Conservation (phyloP, 30 jellyfish, hydroid and myxozoan genomes). For the Cassiopea xamachana region DNA sequence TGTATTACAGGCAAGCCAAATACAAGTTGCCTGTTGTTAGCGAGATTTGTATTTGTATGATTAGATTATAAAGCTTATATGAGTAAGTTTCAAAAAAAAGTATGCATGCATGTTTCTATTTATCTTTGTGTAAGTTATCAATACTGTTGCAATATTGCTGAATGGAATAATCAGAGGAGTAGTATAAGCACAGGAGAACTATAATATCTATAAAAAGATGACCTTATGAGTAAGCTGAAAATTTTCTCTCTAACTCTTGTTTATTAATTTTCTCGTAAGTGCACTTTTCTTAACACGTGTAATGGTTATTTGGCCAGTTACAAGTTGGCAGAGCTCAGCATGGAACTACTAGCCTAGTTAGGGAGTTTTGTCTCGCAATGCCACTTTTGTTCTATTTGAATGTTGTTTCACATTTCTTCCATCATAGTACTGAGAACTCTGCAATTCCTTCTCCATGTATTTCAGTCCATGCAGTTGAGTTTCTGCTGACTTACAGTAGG, state of each 20-base stretch:
- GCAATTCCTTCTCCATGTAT: background rate
- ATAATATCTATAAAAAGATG: too few relatives aligned
- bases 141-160: too few relatives aligned
- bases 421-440: background rate
- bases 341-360: background rate
- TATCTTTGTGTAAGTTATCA: too few relatives aligned
- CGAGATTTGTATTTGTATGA: too few relatives aligned
- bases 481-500: constrained; percentile 11
- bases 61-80: too few relatives aligned
- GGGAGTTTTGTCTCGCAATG: background rate
- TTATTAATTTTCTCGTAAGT: background rate
- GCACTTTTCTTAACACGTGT: background rate
- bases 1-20: too few relatives aligned
- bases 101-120: too few relatives aligned
- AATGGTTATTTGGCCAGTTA: background rate
- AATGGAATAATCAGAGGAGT: too few relatives aligned
- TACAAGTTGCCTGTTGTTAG: too few relatives aligned
- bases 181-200: too few relatives aligned
- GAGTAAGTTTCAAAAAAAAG: too few relatives aligned
- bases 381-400: background rate
- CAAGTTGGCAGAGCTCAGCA: constrained; percentile 13
- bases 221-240: constrained; percentile 18
- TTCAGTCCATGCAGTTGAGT: constrained; percentile 21
- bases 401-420: background rate
- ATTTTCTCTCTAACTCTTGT: constrained; percentile 5